Evolutionary conservation across 2,797 vertebrate genomes (phyloP).

Genomic region (Pachyuromys duprasi): DNA sequence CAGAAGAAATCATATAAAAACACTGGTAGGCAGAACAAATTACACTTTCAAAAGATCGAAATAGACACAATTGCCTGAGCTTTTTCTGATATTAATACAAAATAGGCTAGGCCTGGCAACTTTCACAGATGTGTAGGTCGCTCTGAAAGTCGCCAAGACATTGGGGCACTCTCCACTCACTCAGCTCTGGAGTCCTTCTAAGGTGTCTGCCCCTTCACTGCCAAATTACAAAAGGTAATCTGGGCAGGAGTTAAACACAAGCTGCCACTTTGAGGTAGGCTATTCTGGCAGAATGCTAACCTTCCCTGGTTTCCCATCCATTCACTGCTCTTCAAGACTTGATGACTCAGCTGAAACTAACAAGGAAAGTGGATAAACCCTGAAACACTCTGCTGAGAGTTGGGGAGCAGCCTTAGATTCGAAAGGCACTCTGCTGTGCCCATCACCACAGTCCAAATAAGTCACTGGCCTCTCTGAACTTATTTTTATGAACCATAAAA

Average conservation of each 20-base stretch:
- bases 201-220: background rate
- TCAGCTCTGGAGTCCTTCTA: background rate
- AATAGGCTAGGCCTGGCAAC: background rate
- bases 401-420: background rate
- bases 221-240: background rate
- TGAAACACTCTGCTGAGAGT: background rate
- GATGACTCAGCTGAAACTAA: background rate
- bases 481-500: constrained; percentile 51
- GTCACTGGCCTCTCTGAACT: constrained; percentile 41
- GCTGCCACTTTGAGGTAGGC: background rate
- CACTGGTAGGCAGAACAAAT: background rate
- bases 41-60: background rate
- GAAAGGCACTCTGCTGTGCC: background rate
- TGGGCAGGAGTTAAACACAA: background rate
- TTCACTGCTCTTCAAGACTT: background rate
- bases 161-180: background rate
- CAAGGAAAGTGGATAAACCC: background rate
- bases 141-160: background rate
- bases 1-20: background rate
- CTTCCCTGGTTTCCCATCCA: background rate
- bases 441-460: background rate
- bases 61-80: background rate
- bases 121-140: background rate
- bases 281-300: background rate
- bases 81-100: background rate